These are phyloP conservation scores for Erinaceus europaeus DNA, from an alignment of 2,113 vertebrate species.

Conservation along the genomic window DNA sequence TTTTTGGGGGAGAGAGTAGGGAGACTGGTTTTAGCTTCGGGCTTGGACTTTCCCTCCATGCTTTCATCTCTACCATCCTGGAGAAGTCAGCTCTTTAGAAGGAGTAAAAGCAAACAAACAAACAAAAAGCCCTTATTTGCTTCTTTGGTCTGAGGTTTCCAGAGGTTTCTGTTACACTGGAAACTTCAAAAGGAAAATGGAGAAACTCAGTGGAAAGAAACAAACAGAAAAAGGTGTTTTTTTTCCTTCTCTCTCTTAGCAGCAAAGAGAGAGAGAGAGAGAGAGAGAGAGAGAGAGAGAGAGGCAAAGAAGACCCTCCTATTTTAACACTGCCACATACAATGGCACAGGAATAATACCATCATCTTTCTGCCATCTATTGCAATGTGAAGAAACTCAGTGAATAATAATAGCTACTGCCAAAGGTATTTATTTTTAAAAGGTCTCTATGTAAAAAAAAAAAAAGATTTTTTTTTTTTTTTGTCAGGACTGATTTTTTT, in stretches of 20 bases:
- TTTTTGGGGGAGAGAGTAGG: too few species aligned
- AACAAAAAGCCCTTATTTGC: constrained; percentile 21
- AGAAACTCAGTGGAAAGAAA: constrained; percentile 69
- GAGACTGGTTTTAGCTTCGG: too few species aligned
- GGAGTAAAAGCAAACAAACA: not conserved
- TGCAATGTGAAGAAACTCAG: constrained; percentile 79
- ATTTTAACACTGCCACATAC: constrained; percentile 81
- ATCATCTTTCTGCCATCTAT: constrained; percentile 83
- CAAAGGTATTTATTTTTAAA: constrained; percentile 87
- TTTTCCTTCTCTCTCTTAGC: constrained; percentile 54
- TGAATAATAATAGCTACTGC: constrained; percentile 85
- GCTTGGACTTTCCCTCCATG: not conserved
- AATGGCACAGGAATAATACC: constrained; percentile 81
- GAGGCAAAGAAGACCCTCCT: constrained; percentile 25
- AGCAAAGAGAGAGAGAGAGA: constrained; percentile 58
- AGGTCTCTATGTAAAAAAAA: constrained; percentile 83
- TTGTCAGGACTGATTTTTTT: constrained; percentile 82
- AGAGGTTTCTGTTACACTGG: constrained; percentile 61
- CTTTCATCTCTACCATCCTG: not conserved
- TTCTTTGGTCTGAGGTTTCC: constrained; percentile 58
- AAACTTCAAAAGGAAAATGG: constrained; percentile 70
- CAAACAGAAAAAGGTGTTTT: constrained; percentile 34
- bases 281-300: constrained; percentile 37
- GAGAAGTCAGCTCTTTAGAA: constrained; percentile 24
- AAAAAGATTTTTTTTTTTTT: constrained; percentile 51